Base-by-base conservation (phyloP, 2,797 vertebrate genomes). In the Platyrinchus mystaceus region DNA sequence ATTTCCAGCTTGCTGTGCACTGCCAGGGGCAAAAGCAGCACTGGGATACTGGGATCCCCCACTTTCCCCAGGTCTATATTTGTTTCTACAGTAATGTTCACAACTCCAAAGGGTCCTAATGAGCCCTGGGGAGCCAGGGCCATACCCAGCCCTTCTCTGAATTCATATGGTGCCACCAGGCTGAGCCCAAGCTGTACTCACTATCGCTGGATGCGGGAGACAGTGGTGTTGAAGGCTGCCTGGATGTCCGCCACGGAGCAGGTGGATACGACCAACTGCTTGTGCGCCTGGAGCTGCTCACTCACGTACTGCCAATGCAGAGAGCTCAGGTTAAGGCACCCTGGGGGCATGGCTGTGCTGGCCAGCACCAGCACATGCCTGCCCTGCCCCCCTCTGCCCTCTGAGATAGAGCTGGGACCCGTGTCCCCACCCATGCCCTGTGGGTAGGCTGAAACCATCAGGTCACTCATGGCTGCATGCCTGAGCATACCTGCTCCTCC, bases 201-300 rank as follows among this genome's bases (percentile, higher is more conserved):
- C 99, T 99, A 99, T 94, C 99, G 99, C 98, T 99, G 99, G 95
- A 99, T 99, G 87, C 99, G 98, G 32, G 99, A 98, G 70, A 99
- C 98, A 22, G 99, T 98, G 5, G 99, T 99, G 0, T 98, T 98
- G 94, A 99, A 98, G 73, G 99, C 99, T 0, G 99, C 99, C 97
- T 99, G 99, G 93, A 99, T 99, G 94, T 99, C 99, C 1, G 98
- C 98, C 5, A 98, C 95, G 4, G 99, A 99, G 94, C 99, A 99
- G 26, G 99, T 99, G 96, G 98, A 99, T 24, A 99, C 98, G 20
- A 99, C 99, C 32, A 99, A 98, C 95, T 99, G 98, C 90, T 99
- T 98, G 97, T 99, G 98, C 2, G 98, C 98, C 97, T 99, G 99
- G 23, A 99, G 98, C 97, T 99, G 98, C 97, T 99, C 99, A 0